Conservation (phyloP, 2,113 vertebrate genomes). For the Bettongia penicillata region DNA sequence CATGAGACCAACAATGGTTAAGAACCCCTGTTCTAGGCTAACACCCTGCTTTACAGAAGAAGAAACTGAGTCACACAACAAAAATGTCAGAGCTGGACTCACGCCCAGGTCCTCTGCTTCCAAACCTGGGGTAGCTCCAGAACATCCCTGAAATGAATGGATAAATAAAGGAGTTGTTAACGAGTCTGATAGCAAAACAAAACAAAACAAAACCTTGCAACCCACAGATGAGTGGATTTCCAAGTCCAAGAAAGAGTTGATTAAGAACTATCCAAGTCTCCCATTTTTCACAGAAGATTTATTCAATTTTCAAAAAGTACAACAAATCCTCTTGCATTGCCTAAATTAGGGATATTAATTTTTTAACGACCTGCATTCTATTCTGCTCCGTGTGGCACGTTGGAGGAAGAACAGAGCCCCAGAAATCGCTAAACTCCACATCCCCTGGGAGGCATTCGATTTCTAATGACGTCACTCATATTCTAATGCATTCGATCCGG, state of each 20-base stretch:
- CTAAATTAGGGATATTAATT: conserved; percentile 43
- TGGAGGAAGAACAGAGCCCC: conserved; percentile 1
- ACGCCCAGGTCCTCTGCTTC: neutral
- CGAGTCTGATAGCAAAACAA: neutral
- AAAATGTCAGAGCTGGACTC: neutral
- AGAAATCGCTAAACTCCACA: conserved; percentile 2
- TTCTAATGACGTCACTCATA: conserved; percentile 23
- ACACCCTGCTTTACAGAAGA: neutral
- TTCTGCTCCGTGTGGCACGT: conserved; percentile 11
- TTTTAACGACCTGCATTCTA: conserved; percentile 32
- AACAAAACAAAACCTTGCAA: conserved; percentile 1
- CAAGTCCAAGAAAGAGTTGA: conserved; percentile 21
- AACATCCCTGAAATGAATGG: neutral
- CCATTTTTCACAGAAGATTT: conserved; percentile 17
- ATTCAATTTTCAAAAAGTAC: conserved; percentile 42
- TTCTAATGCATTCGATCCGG: conserved; percentile 24
- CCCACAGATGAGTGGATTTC: conserved; percentile 38
- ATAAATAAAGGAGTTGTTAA: neutral
- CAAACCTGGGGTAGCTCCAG: neutral
- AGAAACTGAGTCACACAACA: neutral
- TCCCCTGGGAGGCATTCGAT: neutral
- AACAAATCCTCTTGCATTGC: conserved; percentile 16
- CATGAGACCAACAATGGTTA: neutral
- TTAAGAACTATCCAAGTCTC: neutral
- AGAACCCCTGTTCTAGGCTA: neutral